Percentiles rank a stretch among this genome's conserved stretches.
These are phyloP conservation scores for Tetramorium parvispinum DNA, from an alignment of 1,140 invertebrate genomes.

Conservation along the genomic window DNA sequence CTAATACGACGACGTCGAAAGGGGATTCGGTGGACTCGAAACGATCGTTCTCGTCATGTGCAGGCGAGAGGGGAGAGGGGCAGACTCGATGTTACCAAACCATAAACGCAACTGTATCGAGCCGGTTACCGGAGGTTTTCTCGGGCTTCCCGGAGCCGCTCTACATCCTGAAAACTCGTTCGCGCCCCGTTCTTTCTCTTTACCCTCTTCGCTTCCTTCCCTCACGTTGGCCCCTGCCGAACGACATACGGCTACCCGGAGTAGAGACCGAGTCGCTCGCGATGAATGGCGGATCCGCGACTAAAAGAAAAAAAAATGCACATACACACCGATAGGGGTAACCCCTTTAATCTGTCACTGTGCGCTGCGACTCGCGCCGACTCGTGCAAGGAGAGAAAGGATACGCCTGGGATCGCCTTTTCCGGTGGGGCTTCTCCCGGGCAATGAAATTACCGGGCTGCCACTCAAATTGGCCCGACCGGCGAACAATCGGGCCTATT, in stretches of 20 bases:
- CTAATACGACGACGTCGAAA: conserved; percentile 63
- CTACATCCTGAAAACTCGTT: conserved; percentile 53
- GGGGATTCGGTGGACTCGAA: conserved; percentile 26
- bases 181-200: background rate
- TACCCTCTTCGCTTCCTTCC: background rate
- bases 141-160: conserved; percentile 51
- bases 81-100: conserved; percentile 49
- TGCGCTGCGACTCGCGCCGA: conserved; percentile 34
- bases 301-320: conserved; percentile 27
- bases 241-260: conserved; percentile 68
- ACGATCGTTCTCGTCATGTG: conserved; percentile 9
- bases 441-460: conserved; percentile 82
- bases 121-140: conserved; percentile 3
- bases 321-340: conserved; percentile 6
- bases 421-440: conserved; percentile 75
- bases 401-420: conserved; percentile 79
- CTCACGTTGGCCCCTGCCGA: conserved; percentile 44
- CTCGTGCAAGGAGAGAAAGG: conserved; percentile 54
- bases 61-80: background rate
- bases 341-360: conserved; percentile 59
- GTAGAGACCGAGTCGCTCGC: conserved; percentile 57
- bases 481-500: conserved; percentile 85
- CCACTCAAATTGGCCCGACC: conserved; percentile 85
- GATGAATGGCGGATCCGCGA: conserved; percentile 57
- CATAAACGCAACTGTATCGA: conserved; percentile 67